These are phyloP conservation scores for Mercenaria mercenaria DNA, from an alignment of 1,140 invertebrate genomes.

Conservation along the genomic window DNA sequence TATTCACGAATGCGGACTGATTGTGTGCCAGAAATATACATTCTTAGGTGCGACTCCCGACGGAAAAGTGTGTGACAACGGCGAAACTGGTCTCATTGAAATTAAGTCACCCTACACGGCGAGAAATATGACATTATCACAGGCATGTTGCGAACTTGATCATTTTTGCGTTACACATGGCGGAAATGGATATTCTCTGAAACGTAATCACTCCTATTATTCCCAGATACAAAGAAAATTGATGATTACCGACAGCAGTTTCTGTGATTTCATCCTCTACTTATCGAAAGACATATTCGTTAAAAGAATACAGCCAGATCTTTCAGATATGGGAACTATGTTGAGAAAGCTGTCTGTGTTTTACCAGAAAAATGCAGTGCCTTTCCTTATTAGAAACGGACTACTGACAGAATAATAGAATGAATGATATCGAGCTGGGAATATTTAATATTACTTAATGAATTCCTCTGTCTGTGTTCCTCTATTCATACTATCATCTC, in stretches of 20 bases:
- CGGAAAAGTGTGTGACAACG: slow-evolving; percentile 19
- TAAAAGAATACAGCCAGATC: neutral
- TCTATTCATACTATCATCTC: no score
- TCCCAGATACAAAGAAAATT: neutral
- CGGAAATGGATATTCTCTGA: neutral
- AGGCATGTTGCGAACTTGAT: neutral
- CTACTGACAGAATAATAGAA: no score
- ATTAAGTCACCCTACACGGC: neutral
- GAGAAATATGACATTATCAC: neutral
- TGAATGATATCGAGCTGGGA: no score
- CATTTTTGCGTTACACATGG: neutral
- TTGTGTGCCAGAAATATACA: neutral
- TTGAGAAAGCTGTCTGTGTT: neutral
- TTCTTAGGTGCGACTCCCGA: slow-evolving; percentile 30
- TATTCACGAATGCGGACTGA: slow-evolving; percentile 22
- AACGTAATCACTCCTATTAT: neutral
- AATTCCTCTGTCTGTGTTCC: no score
- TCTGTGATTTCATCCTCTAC: neutral
- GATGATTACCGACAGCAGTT: neutral
- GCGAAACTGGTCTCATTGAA: neutral
- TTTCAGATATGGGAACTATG: neutral
- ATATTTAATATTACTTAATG: no score
- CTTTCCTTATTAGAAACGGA: no score
- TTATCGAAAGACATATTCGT: neutral
- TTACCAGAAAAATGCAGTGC: no score